Evolutionary conservation across 2,888 invertebrate species (phyloP).

Genomic region (Leptopilina drosophilae): DNA sequence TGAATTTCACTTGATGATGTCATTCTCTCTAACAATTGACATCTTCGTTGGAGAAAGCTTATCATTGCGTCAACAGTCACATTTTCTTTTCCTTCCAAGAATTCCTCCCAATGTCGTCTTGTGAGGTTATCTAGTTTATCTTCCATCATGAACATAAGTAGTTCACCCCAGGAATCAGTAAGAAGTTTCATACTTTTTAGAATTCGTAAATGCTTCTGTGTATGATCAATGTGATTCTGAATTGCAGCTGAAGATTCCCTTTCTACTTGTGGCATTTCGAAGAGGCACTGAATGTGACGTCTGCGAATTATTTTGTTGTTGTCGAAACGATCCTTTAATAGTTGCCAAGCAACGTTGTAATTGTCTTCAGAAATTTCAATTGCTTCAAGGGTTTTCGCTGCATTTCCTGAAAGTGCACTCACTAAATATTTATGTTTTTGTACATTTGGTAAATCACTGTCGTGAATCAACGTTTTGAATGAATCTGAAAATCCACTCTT

Average conservation of each 20-base stretch:
- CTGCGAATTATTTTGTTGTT: no score
- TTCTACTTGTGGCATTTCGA: constrained; percentile 47
- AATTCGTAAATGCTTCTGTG: constrained; percentile 53
- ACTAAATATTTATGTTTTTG: constrained; percentile 41
- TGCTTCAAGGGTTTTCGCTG: neutral
- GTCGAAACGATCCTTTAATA: no score
- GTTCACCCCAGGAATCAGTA: constrained; percentile 51
- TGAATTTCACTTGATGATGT: no score
- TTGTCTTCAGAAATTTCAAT: no score
- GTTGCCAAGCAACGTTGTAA: no score
- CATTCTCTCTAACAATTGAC: no score
- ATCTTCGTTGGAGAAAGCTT: no score
- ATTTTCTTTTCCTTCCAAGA: no score
- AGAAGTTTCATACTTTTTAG: constrained; percentile 48
- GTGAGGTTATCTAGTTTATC: constrained; percentile 46
- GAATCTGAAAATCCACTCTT: constrained; percentile 42
- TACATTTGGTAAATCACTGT: constrained; percentile 2
- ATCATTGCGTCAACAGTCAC: no score
- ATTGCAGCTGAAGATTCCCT: constrained; percentile 52
- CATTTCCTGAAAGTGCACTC: constrained; percentile 18
- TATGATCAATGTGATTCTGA: constrained; percentile 47
- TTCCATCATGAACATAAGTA: constrained; percentile 51
- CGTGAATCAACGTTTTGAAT: constrained; percentile 24
- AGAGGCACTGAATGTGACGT: constrained; percentile 30
- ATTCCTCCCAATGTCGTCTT: no score